These are phyloP conservation scores for Pasiphila rectangulata DNA, from an alignment of 2,888 invertebrate genomes.

Conservation along the genomic window DNA sequence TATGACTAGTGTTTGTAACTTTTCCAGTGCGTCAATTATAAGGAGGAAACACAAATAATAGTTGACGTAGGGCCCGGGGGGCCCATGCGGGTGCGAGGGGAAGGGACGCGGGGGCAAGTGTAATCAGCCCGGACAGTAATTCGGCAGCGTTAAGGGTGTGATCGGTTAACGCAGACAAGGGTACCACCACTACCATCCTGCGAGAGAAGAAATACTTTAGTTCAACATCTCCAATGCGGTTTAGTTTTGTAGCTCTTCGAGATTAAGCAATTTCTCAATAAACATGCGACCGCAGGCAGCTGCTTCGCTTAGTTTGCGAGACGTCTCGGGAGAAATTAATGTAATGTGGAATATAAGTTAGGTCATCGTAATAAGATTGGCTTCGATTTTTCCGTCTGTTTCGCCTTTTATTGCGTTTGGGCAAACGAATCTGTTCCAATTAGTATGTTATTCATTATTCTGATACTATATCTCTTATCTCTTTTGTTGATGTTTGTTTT, in stretches of 20 bases:
- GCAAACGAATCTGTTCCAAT: slow-evolving; percentile 42
- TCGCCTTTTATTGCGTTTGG: slow-evolving; percentile 58
- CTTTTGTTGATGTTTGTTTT: background rate
- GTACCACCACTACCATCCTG: slow-evolving; percentile 73
- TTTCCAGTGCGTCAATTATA: slow-evolving; percentile 74
- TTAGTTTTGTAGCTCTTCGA: slow-evolving; percentile 79
- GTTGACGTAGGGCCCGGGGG: slow-evolving; percentile 67
- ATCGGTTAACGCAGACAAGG: slow-evolving; percentile 78
- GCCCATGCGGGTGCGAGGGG: slow-evolving; percentile 40
- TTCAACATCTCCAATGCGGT: slow-evolving; percentile 78
- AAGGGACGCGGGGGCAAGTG: slow-evolving; percentile 47
- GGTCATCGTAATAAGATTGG: slow-evolving; percentile 63
- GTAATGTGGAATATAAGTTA: slow-evolving; percentile 72
- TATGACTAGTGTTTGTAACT: slow-evolving; percentile 73
- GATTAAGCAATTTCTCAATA: slow-evolving; percentile 78
- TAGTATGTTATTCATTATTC: slow-evolving; percentile 37
- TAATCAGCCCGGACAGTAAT: slow-evolving; percentile 79
- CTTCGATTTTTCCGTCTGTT: slow-evolving; percentile 65
- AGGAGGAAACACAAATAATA: slow-evolving; percentile 78
- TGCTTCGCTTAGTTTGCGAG: slow-evolving; percentile 71
- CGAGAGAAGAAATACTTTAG: slow-evolving; percentile 79
- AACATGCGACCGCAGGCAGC: slow-evolving; percentile 72
- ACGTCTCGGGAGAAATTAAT: slow-evolving; percentile 78
- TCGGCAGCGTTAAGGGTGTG: slow-evolving; percentile 79
- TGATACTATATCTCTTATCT: slow-evolving; percentile 3